Percentiles rank a stretch among this genome's conserved stretches.
phyloP scores from a whole-genome alignment of 1,140 invertebrate genomes.

The Danaus melanippus region DNA sequence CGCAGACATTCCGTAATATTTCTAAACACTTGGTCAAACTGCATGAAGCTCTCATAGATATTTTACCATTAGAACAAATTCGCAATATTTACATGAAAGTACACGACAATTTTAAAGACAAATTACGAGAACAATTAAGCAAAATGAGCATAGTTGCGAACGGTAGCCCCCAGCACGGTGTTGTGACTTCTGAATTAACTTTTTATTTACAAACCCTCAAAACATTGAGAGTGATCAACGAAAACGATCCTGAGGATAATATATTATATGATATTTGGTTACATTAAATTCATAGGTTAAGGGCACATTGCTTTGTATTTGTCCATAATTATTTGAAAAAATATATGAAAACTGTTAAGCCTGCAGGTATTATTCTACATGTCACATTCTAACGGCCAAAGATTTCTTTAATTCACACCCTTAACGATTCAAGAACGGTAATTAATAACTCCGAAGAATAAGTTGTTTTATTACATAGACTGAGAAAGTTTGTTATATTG shows the following conservation, averaged over 20 bases:
- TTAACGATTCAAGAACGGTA: too few relatives aligned
- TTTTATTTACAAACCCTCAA: constrained; percentile 96
- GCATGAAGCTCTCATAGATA: constrained; percentile 90
- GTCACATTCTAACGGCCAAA: too few relatives aligned
- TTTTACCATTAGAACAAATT: constrained; percentile 82
- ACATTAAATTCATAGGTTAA: constrained; percentile 63
- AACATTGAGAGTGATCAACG: constrained; percentile 85
- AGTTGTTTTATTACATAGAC: too few relatives aligned
- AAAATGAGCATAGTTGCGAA: constrained; percentile 94
- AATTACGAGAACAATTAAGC: constrained; percentile 85
- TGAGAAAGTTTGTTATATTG: too few relatives aligned
- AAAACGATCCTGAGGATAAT: constrained; percentile 80
- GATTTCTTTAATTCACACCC: too few relatives aligned
- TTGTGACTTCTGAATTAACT: constrained; percentile 95
- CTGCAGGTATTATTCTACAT: too few relatives aligned
- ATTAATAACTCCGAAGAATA: too few relatives aligned
- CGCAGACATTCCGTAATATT: constrained; percentile 91
- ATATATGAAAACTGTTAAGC: too few relatives aligned
- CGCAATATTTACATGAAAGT: constrained; percentile 84
- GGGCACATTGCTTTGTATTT: constrained; percentile 6
- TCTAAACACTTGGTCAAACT: constrained; percentile 93
- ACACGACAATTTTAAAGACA: constrained; percentile 90
- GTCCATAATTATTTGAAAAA: too few relatives aligned
- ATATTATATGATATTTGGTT: constrained; percentile 87
- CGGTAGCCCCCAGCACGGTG: constrained; percentile 95